Evolutionary conservation across 2,797 vertebrate genomes (phyloP).

Genomic region (Neomorphus geoffroyi): DNA sequence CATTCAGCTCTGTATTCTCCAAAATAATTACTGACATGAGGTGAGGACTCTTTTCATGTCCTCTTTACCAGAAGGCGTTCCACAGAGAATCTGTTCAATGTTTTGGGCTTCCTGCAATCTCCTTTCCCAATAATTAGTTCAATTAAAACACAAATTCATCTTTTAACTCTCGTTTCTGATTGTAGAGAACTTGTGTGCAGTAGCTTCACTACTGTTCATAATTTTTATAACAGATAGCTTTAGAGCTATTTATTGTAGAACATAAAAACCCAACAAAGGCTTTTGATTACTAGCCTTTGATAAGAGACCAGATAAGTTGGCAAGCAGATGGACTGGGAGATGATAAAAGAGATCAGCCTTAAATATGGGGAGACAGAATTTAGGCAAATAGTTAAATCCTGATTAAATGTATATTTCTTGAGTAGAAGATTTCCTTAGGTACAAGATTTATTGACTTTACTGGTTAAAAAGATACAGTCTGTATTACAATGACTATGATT

Average conservation of each 20-base stretch:
- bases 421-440: neutral
- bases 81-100: neutral
- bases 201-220: neutral
- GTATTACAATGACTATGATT: neutral
- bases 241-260: neutral
- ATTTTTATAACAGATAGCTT: neutral
- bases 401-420: neutral
- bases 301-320: neutral
- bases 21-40: neutral
- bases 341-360: neutral
- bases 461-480: neutral
- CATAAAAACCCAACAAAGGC: neutral
- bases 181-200: neutral
- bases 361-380: neutral
- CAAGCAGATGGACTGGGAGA: neutral
- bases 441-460: neutral
- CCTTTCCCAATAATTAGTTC: neutral
- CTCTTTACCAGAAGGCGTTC: neutral
- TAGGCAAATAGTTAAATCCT: neutral
- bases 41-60: neutral
- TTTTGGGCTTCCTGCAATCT: neutral
- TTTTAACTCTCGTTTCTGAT: neutral
- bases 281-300: conserved; percentile 15
- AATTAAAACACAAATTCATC: neutral
- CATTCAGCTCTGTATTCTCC: neutral